Evolutionary conservation across 2,797 vertebrate genomes (phyloP), one percentile per base, ranked within the genome.

Genomic region (Spondyliosoma cantharus): DNA sequence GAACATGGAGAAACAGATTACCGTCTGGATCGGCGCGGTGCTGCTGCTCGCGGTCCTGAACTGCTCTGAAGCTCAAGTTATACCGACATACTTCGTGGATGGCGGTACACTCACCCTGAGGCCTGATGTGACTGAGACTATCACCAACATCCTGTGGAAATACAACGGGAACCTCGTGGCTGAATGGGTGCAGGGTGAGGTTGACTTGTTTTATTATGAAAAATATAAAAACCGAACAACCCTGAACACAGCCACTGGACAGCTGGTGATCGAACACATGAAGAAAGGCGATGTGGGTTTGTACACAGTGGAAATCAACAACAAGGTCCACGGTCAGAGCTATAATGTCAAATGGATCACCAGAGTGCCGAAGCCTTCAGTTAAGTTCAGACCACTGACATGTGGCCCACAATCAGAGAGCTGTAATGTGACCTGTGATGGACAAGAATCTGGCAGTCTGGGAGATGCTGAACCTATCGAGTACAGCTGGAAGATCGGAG

Each of bases 321-420:
- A 16, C 12, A 3, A 0, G 0, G 0, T 43, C 3, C 50, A 15
- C 3, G 3, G 4, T 7, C 1, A 1, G 11, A 0, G 0, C 1
- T 80, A 19, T 12, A 0, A 1, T 0, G 11, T 3, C 0, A 2
- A 2, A 1, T 0, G 3, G 3, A 27, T 89, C 46, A 0, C 13
- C 1, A 2, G 11, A 0, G 72, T 87, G 0, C 24, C 53, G 0
- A 0, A 17, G 1, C 81, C 67, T 7, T 0, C 0, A 0, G 17
- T 43, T 1, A 7, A 0, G 46, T 0, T 61, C 46, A 3, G 1
- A 1, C 46, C 56, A 2, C 0, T 20, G 19, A 0, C 0, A 0
- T 82, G 59, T 15, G 0, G 0, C 2, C 0, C 0, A 0, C 0
- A 0, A 0, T 24, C 1, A 0, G 3, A 1, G 0, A 7, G 0